phyloP scores from a whole-genome alignment of 2,113 vertebrate species.

The Centropristis striata region DNA sequence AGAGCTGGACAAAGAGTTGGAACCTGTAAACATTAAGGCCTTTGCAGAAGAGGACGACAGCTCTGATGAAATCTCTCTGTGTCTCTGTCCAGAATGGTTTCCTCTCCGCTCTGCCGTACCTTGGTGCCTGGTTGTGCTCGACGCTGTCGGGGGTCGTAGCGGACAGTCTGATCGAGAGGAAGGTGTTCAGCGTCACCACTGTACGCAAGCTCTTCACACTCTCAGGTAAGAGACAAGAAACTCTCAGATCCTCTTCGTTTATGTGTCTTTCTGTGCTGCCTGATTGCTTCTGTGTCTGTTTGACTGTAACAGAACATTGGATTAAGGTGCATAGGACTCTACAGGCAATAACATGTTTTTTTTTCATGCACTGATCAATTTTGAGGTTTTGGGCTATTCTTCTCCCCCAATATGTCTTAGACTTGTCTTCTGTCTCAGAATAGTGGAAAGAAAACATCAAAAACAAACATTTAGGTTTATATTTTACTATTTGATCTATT shows the following conservation, averaged over 20 bases:
- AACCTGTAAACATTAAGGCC: background rate
- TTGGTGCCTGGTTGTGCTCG: constrained; percentile 75
- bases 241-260: background rate
- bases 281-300: background rate
- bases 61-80: too few species aligned
- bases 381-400: too few species aligned
- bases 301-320: too few species aligned
- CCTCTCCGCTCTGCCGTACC: constrained; percentile 84
- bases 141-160: constrained; percentile 77
- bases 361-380: too few species aligned
- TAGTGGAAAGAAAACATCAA: too few species aligned
- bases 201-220: constrained; percentile 87
- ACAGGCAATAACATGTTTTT: too few species aligned
- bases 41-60: background rate
- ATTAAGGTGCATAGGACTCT: too few species aligned
- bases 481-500: too few species aligned
- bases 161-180: constrained; percentile 82
- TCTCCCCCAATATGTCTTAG: too few species aligned
- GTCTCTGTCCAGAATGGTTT: constrained; percentile 79
- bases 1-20: background rate
- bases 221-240: constrained; percentile 75
- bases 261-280: background rate
- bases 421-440: too few species aligned
- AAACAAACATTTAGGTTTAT: too few species aligned
- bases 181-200: constrained; percentile 73